Conservation (phyloP, 2,113 vertebrate genomes). For the Oncorhynchus nerka region DNA sequence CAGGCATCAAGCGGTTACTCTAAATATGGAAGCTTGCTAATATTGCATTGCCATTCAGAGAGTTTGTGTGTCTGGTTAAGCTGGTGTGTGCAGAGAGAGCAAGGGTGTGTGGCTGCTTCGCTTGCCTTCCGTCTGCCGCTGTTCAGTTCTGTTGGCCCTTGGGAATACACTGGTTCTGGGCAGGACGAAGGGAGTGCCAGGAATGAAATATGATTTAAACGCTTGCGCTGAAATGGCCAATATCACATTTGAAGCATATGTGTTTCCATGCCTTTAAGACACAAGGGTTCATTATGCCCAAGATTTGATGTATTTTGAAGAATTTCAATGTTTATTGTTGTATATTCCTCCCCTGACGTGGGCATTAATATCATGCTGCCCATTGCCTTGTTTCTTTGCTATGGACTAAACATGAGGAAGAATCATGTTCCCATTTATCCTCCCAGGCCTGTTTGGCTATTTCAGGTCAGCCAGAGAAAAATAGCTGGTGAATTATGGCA, state of each 20-base stretch:
- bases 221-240: slow-evolving; percentile 58
- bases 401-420: slow-evolving; percentile 37
- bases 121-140: slow-evolving; percentile 33
- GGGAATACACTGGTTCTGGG: slow-evolving; percentile 39
- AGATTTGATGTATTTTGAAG: slow-evolving; percentile 62
- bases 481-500: slow-evolving; percentile 25
- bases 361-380: slow-evolving; percentile 51
- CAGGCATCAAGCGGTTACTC: slow-evolving; percentile 12
- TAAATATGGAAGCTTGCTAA: slow-evolving; percentile 5
- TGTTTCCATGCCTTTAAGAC: slow-evolving; percentile 56
- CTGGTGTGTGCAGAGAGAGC: background rate
- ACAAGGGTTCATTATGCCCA: slow-evolving; percentile 58
- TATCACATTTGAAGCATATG: slow-evolving; percentile 52
- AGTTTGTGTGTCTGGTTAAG: background rate
- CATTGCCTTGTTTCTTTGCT: slow-evolving; percentile 36
- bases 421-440: slow-evolving; percentile 34
- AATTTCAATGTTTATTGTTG: slow-evolving; percentile 56
- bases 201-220: slow-evolving; percentile 70
- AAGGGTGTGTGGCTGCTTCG: slow-evolving; percentile 8
- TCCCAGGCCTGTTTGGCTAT: slow-evolving; percentile 23
- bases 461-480: slow-evolving; percentile 40
- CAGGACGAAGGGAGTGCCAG: slow-evolving; percentile 43
- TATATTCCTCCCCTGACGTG: slow-evolving; percentile 35
- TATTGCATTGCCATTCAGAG: background rate
- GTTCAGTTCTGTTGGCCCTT: slow-evolving; percentile 32